Conservation (phyloP, 2,888 invertebrate genomes). For the Harpalus rubripes region DNA sequence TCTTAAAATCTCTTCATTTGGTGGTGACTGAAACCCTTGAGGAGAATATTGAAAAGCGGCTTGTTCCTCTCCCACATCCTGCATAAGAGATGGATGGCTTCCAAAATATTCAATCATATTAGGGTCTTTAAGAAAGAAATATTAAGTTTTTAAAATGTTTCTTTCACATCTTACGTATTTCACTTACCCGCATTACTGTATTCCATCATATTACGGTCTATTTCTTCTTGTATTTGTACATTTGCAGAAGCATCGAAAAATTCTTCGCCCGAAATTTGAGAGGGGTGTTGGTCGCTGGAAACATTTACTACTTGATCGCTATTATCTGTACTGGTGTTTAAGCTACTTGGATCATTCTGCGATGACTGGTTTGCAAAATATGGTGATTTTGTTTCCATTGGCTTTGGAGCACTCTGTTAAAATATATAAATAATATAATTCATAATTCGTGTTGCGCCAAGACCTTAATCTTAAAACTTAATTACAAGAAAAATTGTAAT, state of each 20-base stretch:
- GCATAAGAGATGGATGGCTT: not conserved
- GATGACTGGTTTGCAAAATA: conserved; percentile 10
- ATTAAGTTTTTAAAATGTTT: not conserved
- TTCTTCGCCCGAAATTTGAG: conserved; percentile 21
- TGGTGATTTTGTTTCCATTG: conserved; percentile 24
- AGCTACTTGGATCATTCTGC: not conserved
- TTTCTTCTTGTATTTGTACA: not conserved
- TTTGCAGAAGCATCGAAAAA: not conserved
- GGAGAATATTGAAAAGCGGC: not conserved
- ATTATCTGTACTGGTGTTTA: conserved; percentile 19
- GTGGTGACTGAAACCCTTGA: not conserved
- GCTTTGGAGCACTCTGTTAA: not conserved
- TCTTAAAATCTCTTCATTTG: not conserved
- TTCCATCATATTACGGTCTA: not conserved
- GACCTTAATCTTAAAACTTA: no score
- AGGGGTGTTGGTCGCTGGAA: not conserved
- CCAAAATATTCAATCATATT: conserved; percentile 7
- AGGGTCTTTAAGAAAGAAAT: not conserved
- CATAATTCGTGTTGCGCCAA: no score
- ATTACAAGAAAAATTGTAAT: no score
- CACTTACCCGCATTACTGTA: conserved; percentile 12
- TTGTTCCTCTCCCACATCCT: not conserved
- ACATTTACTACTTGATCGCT: conserved; percentile 8
- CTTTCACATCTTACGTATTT: no score
- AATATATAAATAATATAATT: not conserved